Evolutionary conservation across 2,113 vertebrate genomes (phyloP), one percentile per base, ranked within the genome.

Genomic region (Ictidomys tridecemlineatus): DNA sequence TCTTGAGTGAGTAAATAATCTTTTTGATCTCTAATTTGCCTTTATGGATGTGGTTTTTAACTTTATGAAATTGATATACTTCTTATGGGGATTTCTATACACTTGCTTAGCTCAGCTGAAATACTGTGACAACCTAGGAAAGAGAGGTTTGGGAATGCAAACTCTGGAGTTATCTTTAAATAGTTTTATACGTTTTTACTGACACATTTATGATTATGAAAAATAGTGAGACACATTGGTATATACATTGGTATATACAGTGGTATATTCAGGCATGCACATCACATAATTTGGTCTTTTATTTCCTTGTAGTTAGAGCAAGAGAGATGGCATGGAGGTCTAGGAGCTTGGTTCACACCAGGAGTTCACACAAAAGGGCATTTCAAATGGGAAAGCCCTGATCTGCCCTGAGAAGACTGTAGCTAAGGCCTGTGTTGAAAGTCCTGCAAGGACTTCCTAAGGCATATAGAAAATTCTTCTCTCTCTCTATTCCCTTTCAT

Each of bases 41-140:
- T 56, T 95, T 89, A 42, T 5, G 45, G 22, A 63, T 42, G 20
- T 83, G 7, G 2, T 18, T 86, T 53, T 69, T 89, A 73, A 61
- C 9, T 70, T 56, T 63, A 34, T 85, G 45, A 1, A 91, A 65
- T 76, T 30, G 24, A 17, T 28, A n/a, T 1, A 26, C 61, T 51
- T 63, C 58, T 72, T 45, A 56, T 14, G n/a, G 56, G 17, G 11
- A 34, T n/a, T 28, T 1, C 30, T 16, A 58, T 37, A 45, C 73
- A 4, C 2, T 72, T 91, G 26, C 56, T 74, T 96, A 2, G 34
- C 56, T 96, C 53, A 53, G 7, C 61, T 85, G 37, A 90, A 77
- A 12, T 80, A 51, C 18, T 34, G 26, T 84, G n/a, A 58, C 14
- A 51, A 70, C 10, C 26, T 42, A 26, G 12, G 26, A 69, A 73